Evolutionary conservation across 2,888 invertebrate genomes (phyloP), one percentile per base, ranked within the genome.

Genomic region (Gerris lacustris): DNA sequence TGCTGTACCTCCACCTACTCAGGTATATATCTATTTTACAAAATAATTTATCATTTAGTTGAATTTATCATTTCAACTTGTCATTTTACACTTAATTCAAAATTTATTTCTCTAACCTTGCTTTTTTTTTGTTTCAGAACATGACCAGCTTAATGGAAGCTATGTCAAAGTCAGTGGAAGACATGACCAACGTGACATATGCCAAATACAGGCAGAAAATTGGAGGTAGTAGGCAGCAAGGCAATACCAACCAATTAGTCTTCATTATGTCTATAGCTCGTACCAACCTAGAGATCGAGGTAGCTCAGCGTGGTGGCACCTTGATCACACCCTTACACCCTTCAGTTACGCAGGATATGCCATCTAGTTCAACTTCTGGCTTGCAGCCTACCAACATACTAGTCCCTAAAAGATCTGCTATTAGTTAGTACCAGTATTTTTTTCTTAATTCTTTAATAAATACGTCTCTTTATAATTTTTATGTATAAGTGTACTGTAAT

Each of bases 81-180:
- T n/a, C 11, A 44, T 67, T n/a, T 67, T 44, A 44, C 9, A 9
- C 15, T 44, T 67, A 44, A 11, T 67, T 11, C 45, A 18, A 44
- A n/a, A 66, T 11, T 31, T 31, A 1, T 31, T 31, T 31, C 31
- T 31, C 31, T 31, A 4, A 31, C 31, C 31, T 31, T 2, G 31
- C 31, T 31, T 31, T 2, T 31, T 31, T 4, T 31, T 31, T 31
- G 31, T 70, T 71, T 17, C 78, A 90, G 89, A 84, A 84, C 70
- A 84, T 86, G 15, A 88, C 89, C 68, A 88, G 86, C 77, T 83
- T 95, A 74, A 88, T 91, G 0, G 91, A 93, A 79, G 94, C 94
- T 69, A 91, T 96, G 86, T 91, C 90, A 66, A 92, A 92, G 78
- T 90, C 92, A 44, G 95, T 96, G 93, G 94, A 94, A 79, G 94